phyloP scores from a whole-genome alignment of 2,888 invertebrate species.

The Philereme vetulata region DNA sequence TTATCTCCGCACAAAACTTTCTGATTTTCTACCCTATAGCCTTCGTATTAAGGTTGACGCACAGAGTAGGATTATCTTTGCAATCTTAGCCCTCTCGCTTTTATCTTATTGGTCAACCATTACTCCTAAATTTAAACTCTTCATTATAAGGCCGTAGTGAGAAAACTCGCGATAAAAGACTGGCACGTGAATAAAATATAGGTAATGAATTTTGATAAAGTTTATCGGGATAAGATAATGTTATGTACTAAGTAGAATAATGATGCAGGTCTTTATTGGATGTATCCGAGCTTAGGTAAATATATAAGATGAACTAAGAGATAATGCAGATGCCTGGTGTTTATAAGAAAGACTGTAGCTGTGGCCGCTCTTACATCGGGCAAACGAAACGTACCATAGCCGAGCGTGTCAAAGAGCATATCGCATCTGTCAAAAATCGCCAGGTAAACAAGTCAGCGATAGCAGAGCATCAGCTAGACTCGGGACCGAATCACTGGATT shows the following conservation, averaged over 20 bases:
- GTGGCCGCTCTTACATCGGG: too few species aligned
- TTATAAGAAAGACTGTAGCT: too few species aligned
- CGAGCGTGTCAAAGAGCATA: too few species aligned
- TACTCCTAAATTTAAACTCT: constrained; percentile 84
- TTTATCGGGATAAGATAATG: constrained; percentile 34
- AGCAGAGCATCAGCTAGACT: too few species aligned
- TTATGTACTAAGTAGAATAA: constrained; percentile 5
- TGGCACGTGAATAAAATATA: constrained; percentile 73
- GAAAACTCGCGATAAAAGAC: constrained; percentile 77
- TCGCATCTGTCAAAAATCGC: too few species aligned
- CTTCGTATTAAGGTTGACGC: constrained; percentile 37
- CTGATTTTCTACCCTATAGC: constrained; percentile 49
- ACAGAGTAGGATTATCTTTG: constrained; percentile 42
- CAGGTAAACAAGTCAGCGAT: too few species aligned
- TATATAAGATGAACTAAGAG: too few species aligned
- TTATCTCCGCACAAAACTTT: constrained; percentile 35
- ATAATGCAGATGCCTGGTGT: background rate
- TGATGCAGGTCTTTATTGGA: constrained; percentile 3
- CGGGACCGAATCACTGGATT: too few species aligned
- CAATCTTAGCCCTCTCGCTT: constrained; percentile 73
- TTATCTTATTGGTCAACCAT: constrained; percentile 84
- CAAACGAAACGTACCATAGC: too few species aligned
- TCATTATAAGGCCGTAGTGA: constrained; percentile 81
- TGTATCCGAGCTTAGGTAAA: background rate
- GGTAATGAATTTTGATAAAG: constrained; percentile 79